Evolutionary conservation across 2,113 vertebrate genomes (phyloP).

Genomic region (Phylloscopus whistleri): DNA sequence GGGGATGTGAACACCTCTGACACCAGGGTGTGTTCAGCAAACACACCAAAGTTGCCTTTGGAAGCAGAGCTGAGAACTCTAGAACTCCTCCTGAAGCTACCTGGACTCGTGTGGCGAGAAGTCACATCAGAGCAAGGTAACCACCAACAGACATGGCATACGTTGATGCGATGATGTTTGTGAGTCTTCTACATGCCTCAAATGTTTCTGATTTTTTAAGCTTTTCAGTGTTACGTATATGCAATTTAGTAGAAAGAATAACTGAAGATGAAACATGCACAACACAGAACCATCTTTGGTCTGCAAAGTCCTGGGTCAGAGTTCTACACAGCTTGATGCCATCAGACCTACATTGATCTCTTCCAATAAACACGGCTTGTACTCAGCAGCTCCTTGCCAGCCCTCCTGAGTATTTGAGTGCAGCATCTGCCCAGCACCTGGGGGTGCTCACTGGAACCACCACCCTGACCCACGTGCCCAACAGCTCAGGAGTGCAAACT

Average conservation of each 20-base stretch:
- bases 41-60: fast-evolving
- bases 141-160: fast-evolving
- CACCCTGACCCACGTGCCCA: fast-evolving
- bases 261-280: background rate
- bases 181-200: background rate
- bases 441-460: background rate
- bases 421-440: background rate
- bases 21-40: background rate
- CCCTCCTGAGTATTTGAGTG: fast-evolving
- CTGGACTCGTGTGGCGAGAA: fast-evolving
- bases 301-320: background rate
- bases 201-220: background rate
- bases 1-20: background rate
- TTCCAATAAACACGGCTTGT: background rate
- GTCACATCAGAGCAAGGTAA: background rate
- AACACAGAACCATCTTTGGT: background rate
- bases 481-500: background rate
- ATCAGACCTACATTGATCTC: background rate
- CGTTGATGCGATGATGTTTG: fast-evolving
- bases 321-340: background rate
- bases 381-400: background rate
- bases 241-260: background rate
- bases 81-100: background rate
- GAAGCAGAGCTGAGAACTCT: background rate
- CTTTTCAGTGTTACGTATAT: background rate